phyloP scores from a whole-genome alignment of 53 echinoderm and acorn worm species.

The Hippasteria phrygiana region DNA sequence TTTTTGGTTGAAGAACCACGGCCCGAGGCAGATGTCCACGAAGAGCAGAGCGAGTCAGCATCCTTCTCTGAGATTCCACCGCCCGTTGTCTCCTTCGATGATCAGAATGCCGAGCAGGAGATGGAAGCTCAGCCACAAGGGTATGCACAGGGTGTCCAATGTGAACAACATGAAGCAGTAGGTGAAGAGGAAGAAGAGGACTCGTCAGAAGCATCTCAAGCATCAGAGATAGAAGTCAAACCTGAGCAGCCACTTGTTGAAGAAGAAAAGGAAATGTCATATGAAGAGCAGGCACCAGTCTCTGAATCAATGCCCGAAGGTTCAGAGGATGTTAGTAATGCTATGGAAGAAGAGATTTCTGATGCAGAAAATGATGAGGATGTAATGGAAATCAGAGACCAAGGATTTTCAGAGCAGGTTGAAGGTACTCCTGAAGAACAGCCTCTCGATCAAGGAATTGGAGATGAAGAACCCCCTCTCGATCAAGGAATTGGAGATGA shows the following conservation, averaged over 20 bases:
- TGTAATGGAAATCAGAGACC: slow-evolving; percentile 25
- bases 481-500: slow-evolving; percentile 16
- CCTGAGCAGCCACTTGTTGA: slow-evolving; percentile 55
- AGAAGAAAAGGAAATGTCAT: slow-evolving; percentile 25
- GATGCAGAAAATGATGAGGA: slow-evolving; percentile 28
- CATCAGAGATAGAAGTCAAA: slow-evolving; percentile 94
- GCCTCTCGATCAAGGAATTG: slow-evolving; percentile 1
- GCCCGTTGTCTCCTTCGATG: slow-evolving; percentile 61
- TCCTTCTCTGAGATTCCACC: slow-evolving; percentile 49
- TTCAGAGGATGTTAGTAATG: slow-evolving; percentile 17
- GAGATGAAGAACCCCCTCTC: not conserved
- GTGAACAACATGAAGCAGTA: slow-evolving; percentile 71
- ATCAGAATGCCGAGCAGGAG: slow-evolving; percentile 56
- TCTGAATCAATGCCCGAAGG: not conserved
- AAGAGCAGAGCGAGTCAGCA: slow-evolving; percentile 3
- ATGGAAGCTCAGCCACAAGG: slow-evolving; percentile 45
- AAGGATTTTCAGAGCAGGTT: slow-evolving; percentile 45
- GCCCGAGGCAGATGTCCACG: slow-evolving; percentile 61
- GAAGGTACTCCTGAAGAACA: slow-evolving; percentile 50
- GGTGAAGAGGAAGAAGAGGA: slow-evolving; percentile 80
- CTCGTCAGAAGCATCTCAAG: slow-evolving; percentile 92
- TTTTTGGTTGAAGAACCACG: slow-evolving; percentile 26
- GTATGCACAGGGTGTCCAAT: slow-evolving; percentile 37
- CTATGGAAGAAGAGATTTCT: slow-evolving; percentile 28
- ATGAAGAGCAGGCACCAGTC: slow-evolving; percentile 25